phyloP scores from a whole-genome alignment of 2,797 vertebrate species.

The Eptatretus atami region DNA sequence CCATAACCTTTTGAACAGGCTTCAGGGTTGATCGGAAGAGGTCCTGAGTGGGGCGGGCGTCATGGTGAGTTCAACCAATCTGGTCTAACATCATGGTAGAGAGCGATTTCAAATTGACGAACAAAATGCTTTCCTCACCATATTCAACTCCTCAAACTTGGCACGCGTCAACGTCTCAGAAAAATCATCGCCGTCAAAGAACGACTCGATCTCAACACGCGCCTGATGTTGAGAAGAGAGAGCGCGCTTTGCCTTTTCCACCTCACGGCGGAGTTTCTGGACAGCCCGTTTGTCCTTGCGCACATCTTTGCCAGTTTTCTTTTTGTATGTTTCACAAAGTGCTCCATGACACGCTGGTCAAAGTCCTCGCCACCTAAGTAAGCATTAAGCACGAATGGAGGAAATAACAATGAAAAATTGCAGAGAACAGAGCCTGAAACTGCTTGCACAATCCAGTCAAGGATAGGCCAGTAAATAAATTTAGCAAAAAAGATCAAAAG shows the following conservation, averaged over 20 bases:
- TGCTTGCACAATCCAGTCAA: neutral
- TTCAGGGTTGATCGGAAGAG: constrained; percentile 89
- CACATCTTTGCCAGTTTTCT: constrained; percentile 82
- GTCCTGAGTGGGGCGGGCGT: too few species aligned
- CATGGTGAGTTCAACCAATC: too few species aligned
- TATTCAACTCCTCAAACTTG: constrained; percentile 90
- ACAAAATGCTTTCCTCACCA: constrained; percentile 21
- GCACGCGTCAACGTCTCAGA: constrained; percentile 70
- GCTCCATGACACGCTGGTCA: constrained; percentile 84
- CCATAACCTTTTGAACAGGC: constrained; percentile 75
- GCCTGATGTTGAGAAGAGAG: constrained; percentile 69
- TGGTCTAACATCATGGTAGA: too few species aligned
- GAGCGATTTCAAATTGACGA: too few species aligned
- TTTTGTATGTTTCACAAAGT: constrained; percentile 93
- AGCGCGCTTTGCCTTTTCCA: constrained; percentile 65
- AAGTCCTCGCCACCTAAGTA: constrained; percentile 46
- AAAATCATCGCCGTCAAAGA: constrained; percentile 88
- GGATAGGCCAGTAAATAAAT: neutral
- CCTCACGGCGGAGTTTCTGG: constrained; percentile 72
- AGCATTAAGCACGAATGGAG: too few species aligned
- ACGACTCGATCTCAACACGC: constrained; percentile 77
- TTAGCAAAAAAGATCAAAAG: too few species aligned
- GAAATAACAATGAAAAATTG: too few species aligned
- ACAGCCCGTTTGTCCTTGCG: constrained; percentile 66
- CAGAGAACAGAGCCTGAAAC: neutral